Base-by-base conservation (phyloP, 2,888 invertebrate genomes). In the Colletes collaris region DNA sequence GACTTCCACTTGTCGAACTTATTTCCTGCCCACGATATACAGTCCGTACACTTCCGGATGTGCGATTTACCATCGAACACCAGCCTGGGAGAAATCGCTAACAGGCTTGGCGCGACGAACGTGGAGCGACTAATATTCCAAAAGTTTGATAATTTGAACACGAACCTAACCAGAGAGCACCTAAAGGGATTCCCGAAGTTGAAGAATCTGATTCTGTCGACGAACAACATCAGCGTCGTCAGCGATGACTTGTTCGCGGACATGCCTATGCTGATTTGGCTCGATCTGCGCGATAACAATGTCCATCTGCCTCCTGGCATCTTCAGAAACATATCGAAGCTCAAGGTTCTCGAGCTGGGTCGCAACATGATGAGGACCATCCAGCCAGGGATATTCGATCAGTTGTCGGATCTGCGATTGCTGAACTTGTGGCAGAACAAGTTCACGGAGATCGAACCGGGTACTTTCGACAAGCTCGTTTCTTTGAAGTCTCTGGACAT, bases 391-490 rank as follows among this genome's bases (percentile, higher is more conserved):
- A 93, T 95, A 70, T 96, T 97, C 90, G 93, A 94, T 50, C 95
- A 95, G 90, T 93, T 91, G 27, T n/a, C 19, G 4, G 78, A 94
- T 84, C 91, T 97, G 76, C 93, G 93, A 70, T 94, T 95, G 63
- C 93, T 97, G 67, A 96, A 96, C 86, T 91, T 97, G 49, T 96
- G 96, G 95, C 94, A 95, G 86, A 97, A 97, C 90, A 94, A 95
- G 85, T 93, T 97, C 71, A 94, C 93, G 37, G 94, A 95, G 92
- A 93, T 97, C 53, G 94, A 95, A 16, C 93, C 94, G 79, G 94
- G 95, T 74, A 94, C 95, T 78, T 96, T 97, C 89, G 94, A 94
- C 46, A 95, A 96, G 62, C 94, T 96, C 3, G 93, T 94, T 46
- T 94, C 95, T 0, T 93, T 97, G 4, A 93, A 94, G 86, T 94